phyloP scores from a whole-genome alignment of 2,797 vertebrate genomes.

The Botia almorhae region DNA sequence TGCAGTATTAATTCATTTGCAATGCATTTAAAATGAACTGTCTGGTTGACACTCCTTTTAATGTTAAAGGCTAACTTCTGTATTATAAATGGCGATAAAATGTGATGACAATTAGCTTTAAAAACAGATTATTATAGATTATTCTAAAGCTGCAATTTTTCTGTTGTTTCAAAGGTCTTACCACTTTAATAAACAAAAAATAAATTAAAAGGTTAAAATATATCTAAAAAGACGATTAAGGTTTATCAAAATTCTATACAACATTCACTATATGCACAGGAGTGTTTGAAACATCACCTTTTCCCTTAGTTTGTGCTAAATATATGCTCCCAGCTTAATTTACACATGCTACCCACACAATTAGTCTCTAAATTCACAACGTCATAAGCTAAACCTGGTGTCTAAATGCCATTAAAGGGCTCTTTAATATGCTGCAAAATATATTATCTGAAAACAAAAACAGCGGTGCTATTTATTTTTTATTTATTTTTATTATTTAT shows the following conservation, averaged over 20 bases:
- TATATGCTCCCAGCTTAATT: not conserved
- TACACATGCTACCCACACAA: conserved; percentile 7
- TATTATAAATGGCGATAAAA: conserved; percentile 63
- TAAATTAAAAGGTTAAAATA: conserved; percentile 40
- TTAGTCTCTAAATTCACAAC: not conserved
- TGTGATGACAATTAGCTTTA: not conserved
- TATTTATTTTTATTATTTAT: not conserved
- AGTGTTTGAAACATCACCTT: conserved; percentile 24
- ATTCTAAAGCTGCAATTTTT: not conserved
- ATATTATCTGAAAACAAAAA: conserved; percentile 16
- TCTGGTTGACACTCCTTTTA: conserved; percentile 21
- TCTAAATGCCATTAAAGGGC: not conserved
- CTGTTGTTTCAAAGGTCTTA: not conserved
- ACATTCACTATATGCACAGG: conserved; percentile 12
- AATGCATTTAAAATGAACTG: not conserved
- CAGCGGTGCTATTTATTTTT: not conserved
- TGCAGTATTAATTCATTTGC: not conserved
- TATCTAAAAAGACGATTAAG: conserved; percentile 19
- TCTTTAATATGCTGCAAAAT: not conserved
- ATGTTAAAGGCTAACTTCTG: conserved; percentile 50
- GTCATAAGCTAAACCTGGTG: conserved; percentile 11
- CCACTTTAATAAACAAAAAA: conserved; percentile 17
- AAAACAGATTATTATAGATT: not conserved
- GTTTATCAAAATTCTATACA: conserved; percentile 30
- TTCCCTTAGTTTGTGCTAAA: conserved; percentile 30